Conservation (phyloP, 2,888 invertebrate genomes). For the Vannuccia rotundouncinata region DNA sequence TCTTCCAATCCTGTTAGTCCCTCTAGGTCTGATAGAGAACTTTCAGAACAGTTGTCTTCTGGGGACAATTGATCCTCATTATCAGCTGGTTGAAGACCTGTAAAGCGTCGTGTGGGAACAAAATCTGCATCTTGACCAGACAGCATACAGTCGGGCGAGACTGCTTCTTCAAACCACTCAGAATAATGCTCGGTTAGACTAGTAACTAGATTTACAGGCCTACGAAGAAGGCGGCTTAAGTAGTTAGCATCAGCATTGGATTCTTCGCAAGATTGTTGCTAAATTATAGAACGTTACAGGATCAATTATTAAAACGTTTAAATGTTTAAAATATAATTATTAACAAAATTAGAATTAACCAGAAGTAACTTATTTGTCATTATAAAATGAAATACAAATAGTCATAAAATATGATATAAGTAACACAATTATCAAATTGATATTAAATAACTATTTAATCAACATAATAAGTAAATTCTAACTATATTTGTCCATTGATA, state of each 20-base stretch:
- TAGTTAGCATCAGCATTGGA: not conserved
- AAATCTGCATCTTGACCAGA: not conserved
- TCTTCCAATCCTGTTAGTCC: not conserved
- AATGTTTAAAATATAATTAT: not conserved
- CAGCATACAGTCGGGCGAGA: not conserved
- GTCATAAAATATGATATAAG: not conserved
- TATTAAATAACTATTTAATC: no score
- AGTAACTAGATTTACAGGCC: not conserved
- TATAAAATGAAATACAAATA: no score
- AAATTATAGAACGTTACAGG: not conserved
- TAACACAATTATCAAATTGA: no score
- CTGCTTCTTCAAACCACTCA: slow-evolving; percentile 11
- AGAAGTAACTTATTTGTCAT: no score
- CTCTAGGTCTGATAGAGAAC: not conserved
- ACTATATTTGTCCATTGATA: no score
- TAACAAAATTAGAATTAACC: no score
- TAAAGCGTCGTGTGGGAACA: not conserved
- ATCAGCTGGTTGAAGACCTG: not conserved
- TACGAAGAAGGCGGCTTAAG: not conserved
- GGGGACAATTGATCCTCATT: not conserved
- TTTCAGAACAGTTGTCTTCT: not conserved
- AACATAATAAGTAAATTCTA: no score
- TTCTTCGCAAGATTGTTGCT: not conserved
- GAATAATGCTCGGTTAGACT: slow-evolving; percentile 5
- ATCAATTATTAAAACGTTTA: not conserved